Percentiles rank a stretch among this genome's conserved stretches.
These are phyloP conservation scores for Macropus fuliginosus DNA, from an alignment of 2,797 vertebrate species.

Conservation along the genomic window DNA sequence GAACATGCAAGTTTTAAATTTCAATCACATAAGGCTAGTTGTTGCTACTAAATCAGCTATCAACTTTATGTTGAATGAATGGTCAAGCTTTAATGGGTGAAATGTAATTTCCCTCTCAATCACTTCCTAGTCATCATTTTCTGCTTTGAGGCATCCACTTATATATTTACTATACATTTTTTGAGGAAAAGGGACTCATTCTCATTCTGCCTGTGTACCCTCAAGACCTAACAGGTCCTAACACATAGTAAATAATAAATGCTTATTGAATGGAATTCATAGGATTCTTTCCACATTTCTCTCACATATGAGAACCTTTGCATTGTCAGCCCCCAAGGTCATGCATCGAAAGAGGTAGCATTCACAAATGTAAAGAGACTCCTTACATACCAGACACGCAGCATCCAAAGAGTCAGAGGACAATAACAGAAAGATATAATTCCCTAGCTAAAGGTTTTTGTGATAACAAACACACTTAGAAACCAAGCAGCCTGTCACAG, in stretches of 20 bases:
- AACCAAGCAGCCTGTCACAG: constrained; percentile 4
- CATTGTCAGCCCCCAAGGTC: constrained; percentile 48
- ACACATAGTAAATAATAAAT: background rate
- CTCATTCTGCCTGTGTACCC: background rate
- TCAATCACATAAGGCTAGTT: background rate
- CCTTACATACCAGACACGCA: background rate
- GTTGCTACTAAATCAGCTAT: background rate
- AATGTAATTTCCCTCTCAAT: constrained; percentile 24
- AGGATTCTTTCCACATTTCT: background rate
- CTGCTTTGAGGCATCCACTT: background rate
- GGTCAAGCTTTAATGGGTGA: background rate
- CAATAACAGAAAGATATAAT: background rate
- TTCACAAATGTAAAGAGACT: constrained; percentile 58
- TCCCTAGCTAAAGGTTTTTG: constrained; percentile 7
- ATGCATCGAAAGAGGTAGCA: constrained; percentile 50
- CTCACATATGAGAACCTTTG: constrained; percentile 50
- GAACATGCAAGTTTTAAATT: background rate
- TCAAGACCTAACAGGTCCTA: background rate
- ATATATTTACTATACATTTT: constrained; percentile 36
- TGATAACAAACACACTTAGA: constrained; percentile 10
- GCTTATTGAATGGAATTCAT: background rate
- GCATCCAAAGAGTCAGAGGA: constrained; percentile 42
- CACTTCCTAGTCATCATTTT: background rate
- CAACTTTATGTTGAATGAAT: constrained; percentile 44
- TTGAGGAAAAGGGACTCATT: background rate